Evolutionary conservation across 2,888 invertebrate genomes (phyloP).

Genomic region (Conops quadrifasciatus): DNA sequence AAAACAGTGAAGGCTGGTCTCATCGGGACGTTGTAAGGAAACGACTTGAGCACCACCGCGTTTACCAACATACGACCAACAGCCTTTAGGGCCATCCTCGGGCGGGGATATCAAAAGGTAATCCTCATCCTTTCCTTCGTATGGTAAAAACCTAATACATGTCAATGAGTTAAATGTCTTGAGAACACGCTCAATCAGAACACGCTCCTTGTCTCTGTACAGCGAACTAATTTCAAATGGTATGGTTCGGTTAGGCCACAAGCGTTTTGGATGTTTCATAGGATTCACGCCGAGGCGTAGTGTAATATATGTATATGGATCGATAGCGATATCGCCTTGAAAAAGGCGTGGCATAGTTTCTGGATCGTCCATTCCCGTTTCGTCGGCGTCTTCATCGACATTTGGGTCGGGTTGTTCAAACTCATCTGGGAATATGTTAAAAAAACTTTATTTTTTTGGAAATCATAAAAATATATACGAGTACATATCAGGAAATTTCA

Average conservation of each 20-base stretch:
- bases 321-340: slow-evolving; percentile 76
- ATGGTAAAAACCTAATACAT: slow-evolving; percentile 72
- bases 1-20: slow-evolving; percentile 71
- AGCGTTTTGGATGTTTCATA: slow-evolving; percentile 72
- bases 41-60: slow-evolving; percentile 79
- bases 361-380: slow-evolving; percentile 67
- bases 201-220: slow-evolving; percentile 65
- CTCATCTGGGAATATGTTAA: slow-evolving; percentile 46
- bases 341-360: slow-evolving; percentile 74
- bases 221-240: slow-evolving; percentile 73
- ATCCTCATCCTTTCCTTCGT: slow-evolving; percentile 72
- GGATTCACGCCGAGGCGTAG: slow-evolving; percentile 73
- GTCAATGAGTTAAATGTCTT: slow-evolving; percentile 72
- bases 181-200: slow-evolving; percentile 71
- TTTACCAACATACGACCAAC: slow-evolving; percentile 80
- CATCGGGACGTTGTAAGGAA: slow-evolving; percentile 73
- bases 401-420: slow-evolving; percentile 51
- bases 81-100: slow-evolving; percentile 73
- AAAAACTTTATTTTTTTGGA: not conserved
- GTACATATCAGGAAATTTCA: no score
- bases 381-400: slow-evolving; percentile 45
- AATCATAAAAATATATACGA: not conserved
- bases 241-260: slow-evolving; percentile 73
- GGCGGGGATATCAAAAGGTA: slow-evolving; percentile 73
- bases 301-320: slow-evolving; percentile 70